Evolutionary conservation across 2,797 vertebrate species (phyloP), one percentile per base, ranked within the genome.

Genomic region (Rhinophrynus dorsalis): DNA sequence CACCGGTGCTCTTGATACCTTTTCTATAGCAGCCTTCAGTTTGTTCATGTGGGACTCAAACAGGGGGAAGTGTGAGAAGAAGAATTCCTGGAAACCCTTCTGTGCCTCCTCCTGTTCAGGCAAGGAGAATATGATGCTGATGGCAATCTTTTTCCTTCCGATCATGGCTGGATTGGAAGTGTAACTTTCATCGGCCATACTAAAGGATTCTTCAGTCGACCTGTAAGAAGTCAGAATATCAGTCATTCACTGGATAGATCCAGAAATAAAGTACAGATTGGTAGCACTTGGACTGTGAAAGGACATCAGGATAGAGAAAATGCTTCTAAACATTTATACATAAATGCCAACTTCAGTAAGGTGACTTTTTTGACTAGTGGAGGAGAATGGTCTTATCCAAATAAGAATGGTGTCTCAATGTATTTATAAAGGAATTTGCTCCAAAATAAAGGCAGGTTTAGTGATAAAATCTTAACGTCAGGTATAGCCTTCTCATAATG

Each of bases 1-100:
- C n/a, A n/a, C n/a, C n/a, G n/a, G n/a, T n/a, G n/a, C n/a, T n/a
- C n/a, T n/a, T n/a, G n/a, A 65, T 88, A 94, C 93, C 92, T 92
- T 94, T 83, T 94, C 93, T 66, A 94, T 87, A 48, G 93, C 86
- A 51, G 84, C 88, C 84, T 95, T 95, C 75, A 95, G 82, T 74
- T 90, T 93, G 83, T 92, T 93, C 89, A 95, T 90, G 80, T 94
- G 93, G 33, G 92, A 92, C 77, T 95, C 93, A 75, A 95, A 91
- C 52, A 95, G 80, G 15, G 92, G 93, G 56, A 95, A 95, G 68
- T 95, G 93, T 51, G 92, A 92, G 61, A 93, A 93, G 76, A 93
- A 92, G 82, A 94, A 94, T 68, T 94, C 92, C 75, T 94, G 92
- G 77, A 94, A 94, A 70, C 86, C 84, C 60, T 69, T 82, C 50